Conservation (phyloP, 1,140 invertebrate genomes). For the Patella vulgata region DNA sequence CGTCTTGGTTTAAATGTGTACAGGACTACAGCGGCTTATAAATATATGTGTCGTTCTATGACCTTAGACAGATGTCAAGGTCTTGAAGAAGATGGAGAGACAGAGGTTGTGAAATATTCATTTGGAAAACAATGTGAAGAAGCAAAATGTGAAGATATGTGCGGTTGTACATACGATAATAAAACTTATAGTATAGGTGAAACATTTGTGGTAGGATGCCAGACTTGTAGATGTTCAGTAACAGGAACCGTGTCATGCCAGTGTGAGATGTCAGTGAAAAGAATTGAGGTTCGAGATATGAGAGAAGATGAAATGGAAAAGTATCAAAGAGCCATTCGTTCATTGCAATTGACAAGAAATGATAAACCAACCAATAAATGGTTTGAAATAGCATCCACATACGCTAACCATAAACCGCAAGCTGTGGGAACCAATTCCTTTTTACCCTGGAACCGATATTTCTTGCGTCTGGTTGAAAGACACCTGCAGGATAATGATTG, state of each 20-base stretch:
- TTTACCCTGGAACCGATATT: slow-evolving; percentile 53
- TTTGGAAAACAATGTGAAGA: slow-evolving; percentile 45
- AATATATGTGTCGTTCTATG: slow-evolving; percentile 39
- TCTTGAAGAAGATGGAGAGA: slow-evolving; percentile 29
- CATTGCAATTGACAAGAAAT: slow-evolving; percentile 10
- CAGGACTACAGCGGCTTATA: slow-evolving; percentile 37
- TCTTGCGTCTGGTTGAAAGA: slow-evolving; percentile 46
- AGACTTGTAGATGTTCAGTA: slow-evolving; percentile 42
- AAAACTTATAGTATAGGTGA: slow-evolving; percentile 40
- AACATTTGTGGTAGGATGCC: slow-evolving; percentile 45
- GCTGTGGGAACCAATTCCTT: slow-evolving; percentile 43
- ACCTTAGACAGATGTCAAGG: slow-evolving; percentile 42
- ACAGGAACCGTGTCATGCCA: slow-evolving; percentile 30
- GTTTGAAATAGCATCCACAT: slow-evolving; percentile 45
- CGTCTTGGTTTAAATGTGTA: slow-evolving; percentile 42
- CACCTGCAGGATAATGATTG: slow-evolving; percentile 48
- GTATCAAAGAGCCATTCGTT: slow-evolving; percentile 38
- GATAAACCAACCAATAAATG: slow-evolving; percentile 42
- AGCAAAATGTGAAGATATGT: slow-evolving; percentile 36
- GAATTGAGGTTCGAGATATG: slow-evolving; percentile 54
- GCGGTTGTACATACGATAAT: slow-evolving; percentile 47
- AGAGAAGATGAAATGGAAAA: slow-evolving; percentile 36
- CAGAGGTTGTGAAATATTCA: slow-evolving; percentile 41
- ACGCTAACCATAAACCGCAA: slow-evolving; percentile 49
- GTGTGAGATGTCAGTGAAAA: slow-evolving; percentile 28